A percentile compares a stretch with the other conserved stretches of the same genome.
phyloP scores from a whole-genome alignment of 1,140 invertebrate species.

The Cyrtorhinus lividipennis region DNA sequence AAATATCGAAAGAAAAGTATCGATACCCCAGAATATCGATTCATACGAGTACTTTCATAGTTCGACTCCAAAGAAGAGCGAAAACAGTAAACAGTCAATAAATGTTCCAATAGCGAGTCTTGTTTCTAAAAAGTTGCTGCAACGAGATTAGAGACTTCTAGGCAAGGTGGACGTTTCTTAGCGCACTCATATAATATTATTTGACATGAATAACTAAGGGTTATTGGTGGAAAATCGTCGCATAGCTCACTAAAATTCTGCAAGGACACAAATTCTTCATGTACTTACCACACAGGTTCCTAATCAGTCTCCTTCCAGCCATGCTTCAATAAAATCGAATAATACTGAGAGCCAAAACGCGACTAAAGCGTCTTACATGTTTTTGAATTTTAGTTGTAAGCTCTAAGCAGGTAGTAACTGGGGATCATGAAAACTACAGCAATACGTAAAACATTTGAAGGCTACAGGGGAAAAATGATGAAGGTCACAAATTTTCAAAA shows the following conservation, averaged over 20 bases:
- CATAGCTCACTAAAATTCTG: neutral
- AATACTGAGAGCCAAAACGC: neutral
- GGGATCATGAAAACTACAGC: neutral
- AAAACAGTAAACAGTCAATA: neutral
- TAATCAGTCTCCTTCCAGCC: neutral
- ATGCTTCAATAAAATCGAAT: neutral
- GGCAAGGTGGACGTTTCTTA: neutral
- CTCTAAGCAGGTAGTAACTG: neutral
- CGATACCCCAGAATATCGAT: conserved; percentile 3
- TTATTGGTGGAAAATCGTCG: neutral
- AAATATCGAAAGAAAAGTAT: conserved; percentile 8
- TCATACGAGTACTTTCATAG: neutral
- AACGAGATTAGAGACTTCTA: neutral
- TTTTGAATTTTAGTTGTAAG: neutral
- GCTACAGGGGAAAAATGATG: too few species aligned
- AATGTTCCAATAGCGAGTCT: neutral
- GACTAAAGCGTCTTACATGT: neutral
- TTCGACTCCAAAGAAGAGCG: neutral
- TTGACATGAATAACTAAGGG: neutral
- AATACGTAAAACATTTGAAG: neutral
- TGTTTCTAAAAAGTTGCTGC: neutral
- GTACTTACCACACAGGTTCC: neutral
- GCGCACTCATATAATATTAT: neutral
- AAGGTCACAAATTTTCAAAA: too few species aligned
- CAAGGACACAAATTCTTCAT: neutral